Evolutionary conservation across 2,888 invertebrate genomes (phyloP).

Genomic region (Oeneis ivallda): DNA sequence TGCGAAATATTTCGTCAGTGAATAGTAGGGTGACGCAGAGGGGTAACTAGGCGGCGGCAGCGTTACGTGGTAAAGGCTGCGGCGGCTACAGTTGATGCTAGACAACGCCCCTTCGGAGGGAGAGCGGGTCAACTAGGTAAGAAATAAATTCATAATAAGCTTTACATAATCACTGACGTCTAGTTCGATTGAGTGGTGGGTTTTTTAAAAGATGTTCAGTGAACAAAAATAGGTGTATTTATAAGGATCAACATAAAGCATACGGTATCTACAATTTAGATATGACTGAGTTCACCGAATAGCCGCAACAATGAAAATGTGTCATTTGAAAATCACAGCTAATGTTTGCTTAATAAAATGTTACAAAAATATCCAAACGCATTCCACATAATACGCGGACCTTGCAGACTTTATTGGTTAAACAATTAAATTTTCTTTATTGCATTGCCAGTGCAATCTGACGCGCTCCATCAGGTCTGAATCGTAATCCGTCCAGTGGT

Average conservation of each 20-base stretch:
- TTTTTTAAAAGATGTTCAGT: background rate
- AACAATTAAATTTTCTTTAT: too few species aligned
- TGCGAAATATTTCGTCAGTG: slow-evolving; percentile 88
- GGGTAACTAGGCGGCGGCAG: slow-evolving; percentile 88
- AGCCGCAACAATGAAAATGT: too few species aligned
- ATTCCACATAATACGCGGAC: too few species aligned
- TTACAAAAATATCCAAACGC: too few species aligned
- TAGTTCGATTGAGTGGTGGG: background rate
- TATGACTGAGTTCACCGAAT: too few species aligned
- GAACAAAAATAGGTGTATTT: background rate
- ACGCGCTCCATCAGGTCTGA: background rate
- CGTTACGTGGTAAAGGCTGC: slow-evolving; percentile 82
- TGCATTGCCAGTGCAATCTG: too few species aligned
- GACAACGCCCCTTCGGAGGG: slow-evolving; percentile 79
- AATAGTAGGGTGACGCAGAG: slow-evolving; percentile 88
- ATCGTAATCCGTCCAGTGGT: too few species aligned
- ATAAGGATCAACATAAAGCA: background rate
- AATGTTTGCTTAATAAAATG: too few species aligned
- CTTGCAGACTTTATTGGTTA: too few species aligned
- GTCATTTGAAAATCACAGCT: too few species aligned
- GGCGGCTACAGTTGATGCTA: slow-evolving; percentile 78
- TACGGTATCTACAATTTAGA: background rate
- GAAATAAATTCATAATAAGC: slow-evolving; percentile 52
- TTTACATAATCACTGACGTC: slow-evolving; percentile 12
- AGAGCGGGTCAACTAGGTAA: slow-evolving; percentile 77